Conservation (phyloP, 2,113 vertebrate species). For the Archocentrus centrarchus region DNA sequence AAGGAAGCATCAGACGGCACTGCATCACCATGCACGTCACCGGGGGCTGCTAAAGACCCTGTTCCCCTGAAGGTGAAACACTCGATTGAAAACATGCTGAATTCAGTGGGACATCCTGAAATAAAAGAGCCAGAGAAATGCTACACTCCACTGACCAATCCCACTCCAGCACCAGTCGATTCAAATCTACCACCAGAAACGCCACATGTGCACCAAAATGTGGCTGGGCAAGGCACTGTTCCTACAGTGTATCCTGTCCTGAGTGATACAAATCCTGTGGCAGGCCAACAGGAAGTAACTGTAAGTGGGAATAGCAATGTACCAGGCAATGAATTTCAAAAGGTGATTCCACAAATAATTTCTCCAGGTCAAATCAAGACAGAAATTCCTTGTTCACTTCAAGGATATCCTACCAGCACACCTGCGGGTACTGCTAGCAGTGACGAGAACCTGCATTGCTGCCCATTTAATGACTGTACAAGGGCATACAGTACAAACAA, state of each 20-base stretch:
- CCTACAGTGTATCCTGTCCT: constrained; percentile 39
- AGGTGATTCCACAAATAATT: constrained; percentile 60
- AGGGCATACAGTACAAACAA: constrained; percentile 95
- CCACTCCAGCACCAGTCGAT: constrained; percentile 49
- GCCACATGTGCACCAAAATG: constrained; percentile 1
- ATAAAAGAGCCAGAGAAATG: constrained; percentile 68
- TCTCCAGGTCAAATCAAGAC: constrained; percentile 72
- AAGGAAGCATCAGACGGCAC: constrained; percentile 42
- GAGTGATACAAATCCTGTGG: constrained; percentile 31
- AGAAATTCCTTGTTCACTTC: constrained; percentile 65
- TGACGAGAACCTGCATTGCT: constrained; percentile 86
- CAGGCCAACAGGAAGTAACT: constrained; percentile 31
- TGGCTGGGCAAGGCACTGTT: constrained; percentile 24
- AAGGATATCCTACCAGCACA: constrained; percentile 65
- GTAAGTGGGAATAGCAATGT: constrained; percentile 25
- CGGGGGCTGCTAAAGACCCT: constrained; percentile 45
- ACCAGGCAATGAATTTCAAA: constrained; percentile 41
- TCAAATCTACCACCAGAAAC: constrained; percentile 13
- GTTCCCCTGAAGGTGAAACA: constrained; percentile 71
- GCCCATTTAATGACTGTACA: constrained; percentile 92
- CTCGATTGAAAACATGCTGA: constrained; percentile 76
- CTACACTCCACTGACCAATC: constrained; percentile 70
- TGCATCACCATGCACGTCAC: constrained; percentile 47
- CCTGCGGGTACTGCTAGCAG: constrained; percentile 52
- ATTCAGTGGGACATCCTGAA: constrained; percentile 40